These are phyloP conservation scores for Megaustenia siamemsis DNA, from an alignment of 2,888 invertebrate species.

Conservation along the genomic window DNA sequence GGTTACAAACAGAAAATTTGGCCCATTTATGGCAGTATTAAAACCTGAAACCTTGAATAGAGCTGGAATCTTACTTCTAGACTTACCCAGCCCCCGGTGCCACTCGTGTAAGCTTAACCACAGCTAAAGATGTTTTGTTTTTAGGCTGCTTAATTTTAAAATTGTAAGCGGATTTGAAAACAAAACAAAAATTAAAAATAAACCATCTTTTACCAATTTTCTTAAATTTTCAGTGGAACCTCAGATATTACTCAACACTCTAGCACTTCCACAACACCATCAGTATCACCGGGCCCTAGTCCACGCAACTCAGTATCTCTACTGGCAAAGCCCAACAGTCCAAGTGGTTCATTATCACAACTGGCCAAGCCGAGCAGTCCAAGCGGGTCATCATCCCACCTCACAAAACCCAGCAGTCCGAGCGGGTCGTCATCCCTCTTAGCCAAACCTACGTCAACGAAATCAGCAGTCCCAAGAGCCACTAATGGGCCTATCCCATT, in stretches of 20 bases:
- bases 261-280: constrained; percentile 50
- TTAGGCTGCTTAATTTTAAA: too few relatives aligned
- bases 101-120: too few relatives aligned
- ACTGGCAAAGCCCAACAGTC: constrained; percentile 46
- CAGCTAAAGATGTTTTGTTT: too few relatives aligned
- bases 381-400: constrained; percentile 40
- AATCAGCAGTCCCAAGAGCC: constrained; percentile 47
- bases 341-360: constrained; percentile 38
- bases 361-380: constrained; percentile 32
- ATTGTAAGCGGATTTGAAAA: too few relatives aligned
- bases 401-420: constrained; percentile 44
- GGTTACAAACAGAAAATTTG: too few relatives aligned
- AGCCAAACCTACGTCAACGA: constrained; percentile 41
- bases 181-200: too few relatives aligned
- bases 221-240: constrained; percentile 34
- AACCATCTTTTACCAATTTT: too few relatives aligned
- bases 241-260: constrained; percentile 37
- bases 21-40: too few relatives aligned
- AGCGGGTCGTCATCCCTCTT: constrained; percentile 45
- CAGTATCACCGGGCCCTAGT: constrained; percentile 49
- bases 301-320: constrained; percentile 48
- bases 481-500: constrained; percentile 42
- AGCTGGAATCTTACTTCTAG: too few relatives aligned
- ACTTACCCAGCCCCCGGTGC: too few relatives aligned
- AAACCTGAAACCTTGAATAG: too few relatives aligned